Evolutionary conservation across 2,113 vertebrate genomes (phyloP).

Genomic region (Antennarius striatus): DNA sequence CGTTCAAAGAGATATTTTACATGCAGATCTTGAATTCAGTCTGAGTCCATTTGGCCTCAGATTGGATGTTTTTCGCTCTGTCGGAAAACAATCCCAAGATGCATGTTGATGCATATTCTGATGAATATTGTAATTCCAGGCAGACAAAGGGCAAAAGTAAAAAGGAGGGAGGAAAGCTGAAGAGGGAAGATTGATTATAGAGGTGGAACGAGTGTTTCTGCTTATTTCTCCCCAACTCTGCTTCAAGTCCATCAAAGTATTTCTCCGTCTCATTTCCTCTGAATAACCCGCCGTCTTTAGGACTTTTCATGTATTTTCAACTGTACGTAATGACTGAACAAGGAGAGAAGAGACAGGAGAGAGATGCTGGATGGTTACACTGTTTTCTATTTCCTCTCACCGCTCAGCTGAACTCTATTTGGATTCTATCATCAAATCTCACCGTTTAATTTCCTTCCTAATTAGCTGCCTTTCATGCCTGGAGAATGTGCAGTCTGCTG

Average conservation of each 20-base stretch:
- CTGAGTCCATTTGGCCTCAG: conserved; percentile 30
- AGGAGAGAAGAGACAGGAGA: neutral
- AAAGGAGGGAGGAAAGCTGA: neutral
- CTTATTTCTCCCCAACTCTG: conserved; percentile 9
- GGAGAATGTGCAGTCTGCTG: conserved; percentile 33
- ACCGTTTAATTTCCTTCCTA: conserved; percentile 61
- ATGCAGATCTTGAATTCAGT: conserved; percentile 26
- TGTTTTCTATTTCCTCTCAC: conserved; percentile 32
- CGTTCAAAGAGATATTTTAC: neutral
- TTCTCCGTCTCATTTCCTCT: conserved; percentile 26
- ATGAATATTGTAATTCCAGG: conserved; percentile 10
- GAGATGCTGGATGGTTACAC: neutral
- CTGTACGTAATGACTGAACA: conserved; percentile 11
- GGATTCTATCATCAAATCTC: conserved; percentile 55
- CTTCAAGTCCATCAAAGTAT: conserved; percentile 27
- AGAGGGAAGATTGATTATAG: neutral
- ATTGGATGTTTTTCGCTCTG: conserved; percentile 15
- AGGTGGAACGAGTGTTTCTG: neutral
- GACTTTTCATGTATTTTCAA: conserved; percentile 33
- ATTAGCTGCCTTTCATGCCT: conserved; percentile 65
- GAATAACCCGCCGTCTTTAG: conserved; percentile 21
- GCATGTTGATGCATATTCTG: neutral
- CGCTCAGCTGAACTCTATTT: conserved; percentile 54
- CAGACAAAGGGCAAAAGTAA: neutral
- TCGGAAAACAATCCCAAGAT: conserved; percentile 24